These are phyloP conservation scores for Oncorhynchus clarkii DNA, from an alignment of 2,113 vertebrate genomes.

Conservation along the genomic window DNA sequence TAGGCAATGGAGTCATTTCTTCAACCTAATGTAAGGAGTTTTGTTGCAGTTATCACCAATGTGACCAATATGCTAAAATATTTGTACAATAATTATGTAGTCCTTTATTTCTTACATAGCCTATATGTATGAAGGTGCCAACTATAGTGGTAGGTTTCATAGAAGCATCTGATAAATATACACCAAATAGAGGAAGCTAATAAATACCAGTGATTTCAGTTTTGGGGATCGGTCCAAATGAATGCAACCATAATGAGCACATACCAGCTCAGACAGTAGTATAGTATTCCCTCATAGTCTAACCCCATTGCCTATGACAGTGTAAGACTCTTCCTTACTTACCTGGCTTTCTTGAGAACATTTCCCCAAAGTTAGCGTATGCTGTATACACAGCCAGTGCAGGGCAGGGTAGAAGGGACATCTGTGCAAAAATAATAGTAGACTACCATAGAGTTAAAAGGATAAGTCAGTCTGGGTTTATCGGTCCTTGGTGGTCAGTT, in stretches of 20 bases:
- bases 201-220: not conserved
- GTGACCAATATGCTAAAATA: not conserved
- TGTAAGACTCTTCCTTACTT: conserved; percentile 53
- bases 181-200: not conserved
- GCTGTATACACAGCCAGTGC: conserved; percentile 65
- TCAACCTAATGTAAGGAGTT: not conserved
- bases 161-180: not conserved
- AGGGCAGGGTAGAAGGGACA: conserved; percentile 56
- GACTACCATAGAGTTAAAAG: conserved; percentile 37
- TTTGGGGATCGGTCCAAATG: not conserved
- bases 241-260: not conserved
- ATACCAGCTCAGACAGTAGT: too few species aligned
- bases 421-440: conserved; percentile 68
- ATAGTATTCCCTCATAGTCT: not conserved
- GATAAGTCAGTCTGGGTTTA: conserved; percentile 67
- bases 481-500: conserved; percentile 96
- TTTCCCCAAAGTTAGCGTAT: conserved; percentile 67
- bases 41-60: not conserved
- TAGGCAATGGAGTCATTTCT: not conserved
- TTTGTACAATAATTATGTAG: not conserved
- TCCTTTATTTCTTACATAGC: not conserved
- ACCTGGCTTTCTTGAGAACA: conserved; percentile 63
- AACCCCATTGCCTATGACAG: conserved; percentile 62
- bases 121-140: not conserved
- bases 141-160: not conserved